phyloP scores from a whole-genome alignment of 2,888 invertebrate species.

The Synanthedon tipuliformis region DNA sequence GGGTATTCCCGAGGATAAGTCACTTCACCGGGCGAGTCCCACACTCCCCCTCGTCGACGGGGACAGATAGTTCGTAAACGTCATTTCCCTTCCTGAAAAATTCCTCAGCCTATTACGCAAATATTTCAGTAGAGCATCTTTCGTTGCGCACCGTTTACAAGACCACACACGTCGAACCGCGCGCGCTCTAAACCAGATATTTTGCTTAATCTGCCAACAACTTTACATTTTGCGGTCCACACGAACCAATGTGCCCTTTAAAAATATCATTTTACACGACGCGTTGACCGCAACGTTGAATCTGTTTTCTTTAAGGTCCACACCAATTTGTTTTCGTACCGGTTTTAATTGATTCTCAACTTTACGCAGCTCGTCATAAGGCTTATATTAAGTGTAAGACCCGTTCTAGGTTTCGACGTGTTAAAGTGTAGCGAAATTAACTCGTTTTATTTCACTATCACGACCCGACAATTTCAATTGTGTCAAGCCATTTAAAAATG shows the following conservation, averaged over 20 bases:
- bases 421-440: slow-evolving; percentile 18
- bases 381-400: neutral
- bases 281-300: slow-evolving; percentile 1
- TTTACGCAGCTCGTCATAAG: neutral
- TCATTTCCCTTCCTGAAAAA: too few relatives aligned
- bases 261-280: neutral
- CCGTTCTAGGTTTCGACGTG: neutral
- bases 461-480: slow-evolving; percentile 29
- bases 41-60: too few relatives aligned
- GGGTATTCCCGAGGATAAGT: too few relatives aligned
- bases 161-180: slow-evolving; percentile 22
- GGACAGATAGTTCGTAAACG: too few relatives aligned
- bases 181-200: slow-evolving; percentile 14
- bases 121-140: slow-evolving; percentile 14
- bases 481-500: neutral
- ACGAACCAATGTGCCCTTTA: neutral
- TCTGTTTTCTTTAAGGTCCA: slow-evolving; percentile 4
- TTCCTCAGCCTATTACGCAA: too few relatives aligned
- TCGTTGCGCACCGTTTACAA: slow-evolving; percentile 5
- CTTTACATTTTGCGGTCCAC: slow-evolving; percentile 3
- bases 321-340: neutral
- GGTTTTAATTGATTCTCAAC: neutral
- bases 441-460: slow-evolving; percentile 29
- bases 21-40: too few relatives aligned
- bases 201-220: slow-evolving; percentile 12